These are phyloP conservation scores for Psammodynastes pulverulentus DNA, from an alignment of 2,113 vertebrate genomes.

Conservation along the genomic window DNA sequence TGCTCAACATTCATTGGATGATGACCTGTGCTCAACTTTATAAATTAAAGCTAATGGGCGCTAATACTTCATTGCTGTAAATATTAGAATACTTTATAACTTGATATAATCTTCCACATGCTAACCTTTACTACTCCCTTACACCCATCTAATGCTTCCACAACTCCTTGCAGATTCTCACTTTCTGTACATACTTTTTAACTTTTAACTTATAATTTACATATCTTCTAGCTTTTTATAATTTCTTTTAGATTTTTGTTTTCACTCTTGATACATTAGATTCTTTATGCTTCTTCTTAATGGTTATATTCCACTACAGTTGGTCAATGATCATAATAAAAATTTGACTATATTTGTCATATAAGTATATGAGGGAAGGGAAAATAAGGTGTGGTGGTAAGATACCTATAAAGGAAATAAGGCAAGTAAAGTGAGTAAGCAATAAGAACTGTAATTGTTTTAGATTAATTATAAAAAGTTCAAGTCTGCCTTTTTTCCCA, in stretches of 20 bases:
- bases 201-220: neutral
- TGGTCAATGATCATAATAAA: neutral
- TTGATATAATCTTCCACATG: neutral
- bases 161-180: neutral
- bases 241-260: neutral
- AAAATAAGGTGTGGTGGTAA: neutral
- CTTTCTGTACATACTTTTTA: neutral
- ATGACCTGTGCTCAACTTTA: neutral
- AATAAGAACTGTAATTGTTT: neutral
- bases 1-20: neutral
- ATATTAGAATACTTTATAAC: neutral
- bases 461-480: neutral
- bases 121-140: neutral
- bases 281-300: neutral
- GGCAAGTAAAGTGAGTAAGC: neutral
- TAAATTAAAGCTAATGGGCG: neutral
- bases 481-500: neutral
- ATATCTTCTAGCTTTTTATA: neutral
- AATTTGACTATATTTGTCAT: neutral
- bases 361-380: neutral
- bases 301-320: neutral
- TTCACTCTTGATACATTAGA: neutral
- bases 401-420: neutral
- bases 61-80: neutral
- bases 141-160: neutral